Evolutionary conservation across 2,113 vertebrate genomes (phyloP), one percentile per base, ranked within the genome.

Genomic region (Chaenogobius annularis): DNA sequence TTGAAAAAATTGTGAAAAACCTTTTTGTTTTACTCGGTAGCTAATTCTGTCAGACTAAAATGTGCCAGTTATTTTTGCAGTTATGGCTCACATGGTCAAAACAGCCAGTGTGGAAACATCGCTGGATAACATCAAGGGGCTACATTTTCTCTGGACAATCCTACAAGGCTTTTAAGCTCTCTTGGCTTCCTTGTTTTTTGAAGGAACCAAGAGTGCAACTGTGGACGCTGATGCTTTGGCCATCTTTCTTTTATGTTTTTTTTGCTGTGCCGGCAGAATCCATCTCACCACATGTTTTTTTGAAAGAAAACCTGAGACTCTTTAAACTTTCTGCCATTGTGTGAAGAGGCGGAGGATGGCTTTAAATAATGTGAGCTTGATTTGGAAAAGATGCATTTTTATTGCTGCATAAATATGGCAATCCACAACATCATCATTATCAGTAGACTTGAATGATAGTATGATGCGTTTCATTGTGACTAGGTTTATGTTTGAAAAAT

Each of bases 401-500:
- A 87, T 89, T 78, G 86, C 88, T 88, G 90, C 91, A 90, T 91
- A 88, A 90, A 90, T 89, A 87, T 90, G 83, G 83, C 83, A 89
- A 90, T 90, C 88, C 91, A 91, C 88, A 89, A 87, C 26, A 31
- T 85, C 88, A 91, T 88, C 78, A 75, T 90, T 88, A 87, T 75
- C 85, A 85, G 85, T 91, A 92, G 91, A 91, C 72, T 81, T 90
- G 87, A 91, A 88, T 83, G 90, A 89, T 90, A 91, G 74, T 92
- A 90, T 90, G 90, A 92, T 78, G 80, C 91, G 85, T 93, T 93
- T 84, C 89, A 91, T 89, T 88, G 89, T 91, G 85, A 84, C 89
- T 93, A 92, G 88, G 79, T 93, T 92, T 93, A 85, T 87, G 88
- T 91, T 93, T 81, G 83, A 89, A 89, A 82, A 91, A 79, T 89